phyloP scores from a whole-genome alignment of 2,888 invertebrate species.

The Exocentrus adspersus region DNA sequence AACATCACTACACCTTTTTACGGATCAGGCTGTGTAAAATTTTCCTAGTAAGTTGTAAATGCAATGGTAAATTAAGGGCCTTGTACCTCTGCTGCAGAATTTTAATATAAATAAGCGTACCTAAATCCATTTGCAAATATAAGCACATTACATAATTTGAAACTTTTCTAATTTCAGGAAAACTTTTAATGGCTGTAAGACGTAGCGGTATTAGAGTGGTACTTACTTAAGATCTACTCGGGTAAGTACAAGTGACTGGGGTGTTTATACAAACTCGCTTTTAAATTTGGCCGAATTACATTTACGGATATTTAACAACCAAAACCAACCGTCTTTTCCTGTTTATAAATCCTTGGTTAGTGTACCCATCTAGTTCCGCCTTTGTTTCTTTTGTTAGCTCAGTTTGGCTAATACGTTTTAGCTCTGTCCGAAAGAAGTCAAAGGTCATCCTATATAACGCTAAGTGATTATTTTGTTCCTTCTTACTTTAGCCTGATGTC shows the following conservation, averaged over 20 bases:
- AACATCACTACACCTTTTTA: too few species aligned
- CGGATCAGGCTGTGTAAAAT: too few species aligned
- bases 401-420: constrained; percentile 10
- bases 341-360: constrained; percentile 4
- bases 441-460: constrained; percentile 3
- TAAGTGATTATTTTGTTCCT: not conserved
- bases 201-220: constrained; percentile 1
- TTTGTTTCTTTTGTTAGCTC: constrained; percentile 7
- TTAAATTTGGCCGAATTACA: not conserved
- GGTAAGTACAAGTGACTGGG: constrained; percentile 4
- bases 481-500: too few species aligned
- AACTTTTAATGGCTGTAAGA: constrained; percentile 15
- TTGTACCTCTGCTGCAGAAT: too few species aligned
- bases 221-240: constrained; percentile 1
- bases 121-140: constrained; percentile 7
- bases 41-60: too few species aligned
- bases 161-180: constrained; percentile 6
- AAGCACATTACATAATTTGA: constrained; percentile 6
- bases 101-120: too few species aligned
- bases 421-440: not conserved
- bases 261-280: not conserved
- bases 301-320: not conserved
- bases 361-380: not conserved
- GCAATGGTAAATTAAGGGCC: too few species aligned
- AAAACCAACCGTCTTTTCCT: too few species aligned